Evolutionary conservation across 1,140 invertebrate genomes (phyloP), one percentile per base, ranked within the genome.

Genomic region (Papilio helenus): DNA sequence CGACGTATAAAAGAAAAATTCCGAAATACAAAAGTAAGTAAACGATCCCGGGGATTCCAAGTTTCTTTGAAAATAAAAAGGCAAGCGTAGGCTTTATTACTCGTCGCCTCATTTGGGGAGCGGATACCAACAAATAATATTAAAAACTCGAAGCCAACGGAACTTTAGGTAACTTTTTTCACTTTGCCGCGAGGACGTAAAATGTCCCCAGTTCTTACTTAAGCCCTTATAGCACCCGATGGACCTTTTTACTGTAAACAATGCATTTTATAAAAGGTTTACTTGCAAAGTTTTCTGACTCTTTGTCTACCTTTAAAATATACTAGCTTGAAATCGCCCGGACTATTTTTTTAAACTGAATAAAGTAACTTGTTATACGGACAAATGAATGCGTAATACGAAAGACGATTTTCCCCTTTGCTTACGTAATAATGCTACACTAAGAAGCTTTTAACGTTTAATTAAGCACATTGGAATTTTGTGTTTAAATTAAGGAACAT

Each of bases 21-120:
- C 23, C 61, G 12, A 68, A 68, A 68, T 68, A 68, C 61, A 16
- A 68, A 78, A n/a, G 39, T 78, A 49, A 61, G 61, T 34, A 55
- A 65, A 20, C 12, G 26, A 39, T 65, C 76, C 34, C 7, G 29
- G 68, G 65, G 65, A 79, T 71, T 29, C 46, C 44, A 34, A 68
- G 58, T 65, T 65, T 29, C 23, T 23, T 65, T 65, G 26, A 26
- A 65, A 29, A 65, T 68, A 68, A 68, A 65, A 65, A 61, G 18
- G 42, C 20, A 39, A 46, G 16, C 68, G 79, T 42, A 76, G 76
- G 65, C 79, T 80, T 80, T 80, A 80, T 80, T 80, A 76, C 73
- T 71, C 34, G 79, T 65, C 76, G 76, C 42, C 79, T 80, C 79
- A 80, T 80, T 80, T 80, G 65, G 61, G 73, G 26, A 68, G 26